Evolutionary conservation across 2,888 invertebrate genomes (phyloP).

Genomic region (Acrobeloides nanus): DNA sequence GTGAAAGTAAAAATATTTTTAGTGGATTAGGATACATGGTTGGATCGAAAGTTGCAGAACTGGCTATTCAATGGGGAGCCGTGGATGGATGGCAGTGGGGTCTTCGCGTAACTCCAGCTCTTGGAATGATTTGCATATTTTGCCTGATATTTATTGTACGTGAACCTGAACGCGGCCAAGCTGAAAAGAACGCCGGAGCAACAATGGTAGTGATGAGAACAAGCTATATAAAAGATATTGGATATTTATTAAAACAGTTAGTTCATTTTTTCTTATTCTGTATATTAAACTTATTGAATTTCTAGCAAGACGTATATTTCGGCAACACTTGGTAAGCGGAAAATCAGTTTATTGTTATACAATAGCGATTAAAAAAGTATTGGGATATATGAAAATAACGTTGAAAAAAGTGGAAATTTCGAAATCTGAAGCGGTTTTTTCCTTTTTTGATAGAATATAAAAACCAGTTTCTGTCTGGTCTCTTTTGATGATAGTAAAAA

Average conservation of each 20-base stretch:
- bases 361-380: too few species aligned
- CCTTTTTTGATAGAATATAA: too few species aligned
- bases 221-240: slow-evolving; percentile 33
- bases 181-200: slow-evolving; percentile 26
- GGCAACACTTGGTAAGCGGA: slow-evolving; percentile 15
- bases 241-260: slow-evolving; percentile 20
- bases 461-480: too few species aligned
- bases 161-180: slow-evolving; percentile 41
- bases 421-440: too few species aligned
- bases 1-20: slow-evolving; percentile 1
- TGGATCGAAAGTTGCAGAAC: slow-evolving; percentile 62
- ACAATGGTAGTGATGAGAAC: slow-evolving; percentile 29
- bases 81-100: slow-evolving; percentile 81
- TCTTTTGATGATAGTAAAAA: too few species aligned
- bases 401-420: too few species aligned
- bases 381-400: too few species aligned
- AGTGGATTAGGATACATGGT: slow-evolving; percentile 86
- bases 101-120: slow-evolving; percentile 74
- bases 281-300: neutral
- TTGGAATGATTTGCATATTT: slow-evolving; percentile 59
- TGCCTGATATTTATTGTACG: slow-evolving; percentile 35
- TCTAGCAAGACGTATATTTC: slow-evolving; percentile 12
- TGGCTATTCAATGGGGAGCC: too few species aligned
- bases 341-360: too few species aligned
- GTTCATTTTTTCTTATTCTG: slow-evolving; percentile 1